Evolutionary conservation across 2,797 vertebrate genomes (phyloP), one percentile per base, ranked within the genome.

Genomic region (Danio albolineatus): DNA sequence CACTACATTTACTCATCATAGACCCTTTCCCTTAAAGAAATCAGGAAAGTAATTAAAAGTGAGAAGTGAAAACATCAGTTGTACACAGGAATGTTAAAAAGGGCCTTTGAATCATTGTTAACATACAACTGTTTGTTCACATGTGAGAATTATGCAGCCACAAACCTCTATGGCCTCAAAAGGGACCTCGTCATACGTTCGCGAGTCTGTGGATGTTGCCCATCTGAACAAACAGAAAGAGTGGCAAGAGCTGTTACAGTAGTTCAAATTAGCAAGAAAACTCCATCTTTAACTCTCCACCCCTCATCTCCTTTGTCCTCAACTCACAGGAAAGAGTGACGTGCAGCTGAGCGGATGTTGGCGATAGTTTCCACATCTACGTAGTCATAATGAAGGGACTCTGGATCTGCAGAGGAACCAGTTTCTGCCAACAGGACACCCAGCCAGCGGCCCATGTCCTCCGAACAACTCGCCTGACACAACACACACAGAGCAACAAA

Each of bases 341-440:
- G 95, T 78, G 97, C 97, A 0, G 97, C 97, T 0, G 96, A 96
- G 84, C 95, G 95, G 46, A 99, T 98, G 90, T 96, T 96, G 60
- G 95, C 95, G 62, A 99, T 94, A 0, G 96, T 98, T 87, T 99
- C 98, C 92, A 99, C 96, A 0, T 99, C 97, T 74, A 98, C 96
- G 0, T 98, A 99, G 88, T 99, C 98, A 0, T 99, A 99, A 90
- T 98, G 98, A 83, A 99, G 87, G 14, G 96, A 95, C 87, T 99
- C 97, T 0, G 97, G 98, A n/a, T 96, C 94, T 0, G 94, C 92
- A 77, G 89, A 85, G 0, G 94, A 96, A 82, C 97, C 96, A 0
- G 94, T 96, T 88, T 98, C 96, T 79, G 95, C 97, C 83, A 99
- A 92, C 71, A 99, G 89, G 64, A 99, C 93, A 49, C 98, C 98